Percentiles rank a stretch among this genome's conserved stretches.
These are phyloP conservation scores for Gadus chalcogrammus DNA, from an alignment of 2,113 vertebrate species.

Conservation along the genomic window DNA sequence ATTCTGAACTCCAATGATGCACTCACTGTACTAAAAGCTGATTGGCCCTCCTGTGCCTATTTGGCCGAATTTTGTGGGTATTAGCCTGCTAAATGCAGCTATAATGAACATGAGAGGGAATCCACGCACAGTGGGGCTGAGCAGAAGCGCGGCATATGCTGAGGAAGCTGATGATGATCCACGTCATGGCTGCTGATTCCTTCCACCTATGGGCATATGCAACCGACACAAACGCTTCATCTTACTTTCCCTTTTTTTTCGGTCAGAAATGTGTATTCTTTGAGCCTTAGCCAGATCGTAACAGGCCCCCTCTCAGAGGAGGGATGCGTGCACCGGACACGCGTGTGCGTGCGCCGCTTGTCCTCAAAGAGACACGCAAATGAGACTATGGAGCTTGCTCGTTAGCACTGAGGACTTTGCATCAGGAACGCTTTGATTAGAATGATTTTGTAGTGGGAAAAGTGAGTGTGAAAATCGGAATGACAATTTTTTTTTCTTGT, in stretches of 20 bases:
- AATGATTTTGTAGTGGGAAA: constrained; percentile 55
- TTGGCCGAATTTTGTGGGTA: constrained; percentile 30
- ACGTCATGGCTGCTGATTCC: constrained; percentile 29
- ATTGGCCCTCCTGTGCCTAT: constrained; percentile 38
- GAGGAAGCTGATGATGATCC: constrained; percentile 22
- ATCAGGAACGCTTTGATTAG: constrained; percentile 65
- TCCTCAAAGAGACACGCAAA: too few species aligned
- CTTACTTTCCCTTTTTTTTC: constrained; percentile 8
- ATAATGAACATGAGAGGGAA: constrained; percentile 42
- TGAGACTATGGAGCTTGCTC: constrained; percentile 43
- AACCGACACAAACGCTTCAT: constrained; percentile 28
- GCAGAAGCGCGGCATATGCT: background rate
- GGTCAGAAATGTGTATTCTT: too few species aligned
- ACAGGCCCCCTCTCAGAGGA: background rate
- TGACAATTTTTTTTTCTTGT: constrained; percentile 51
- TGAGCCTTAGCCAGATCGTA: constrained; percentile 24
- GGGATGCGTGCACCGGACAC: too few species aligned
- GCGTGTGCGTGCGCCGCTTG: too few species aligned
- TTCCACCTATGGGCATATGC: constrained; percentile 22
- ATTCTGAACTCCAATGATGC: constrained; percentile 50
- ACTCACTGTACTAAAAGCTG: constrained; percentile 51
- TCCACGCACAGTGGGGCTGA: constrained; percentile 3
- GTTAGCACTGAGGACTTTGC: constrained; percentile 44
- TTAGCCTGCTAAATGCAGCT: constrained; percentile 40
- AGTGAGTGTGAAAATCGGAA: constrained; percentile 54